A percentile compares a stretch with the other conserved stretches of the same genome.
phyloP scores from a whole-genome alignment of 2,888 invertebrate species.

The Cecidostiba fungosa region DNA sequence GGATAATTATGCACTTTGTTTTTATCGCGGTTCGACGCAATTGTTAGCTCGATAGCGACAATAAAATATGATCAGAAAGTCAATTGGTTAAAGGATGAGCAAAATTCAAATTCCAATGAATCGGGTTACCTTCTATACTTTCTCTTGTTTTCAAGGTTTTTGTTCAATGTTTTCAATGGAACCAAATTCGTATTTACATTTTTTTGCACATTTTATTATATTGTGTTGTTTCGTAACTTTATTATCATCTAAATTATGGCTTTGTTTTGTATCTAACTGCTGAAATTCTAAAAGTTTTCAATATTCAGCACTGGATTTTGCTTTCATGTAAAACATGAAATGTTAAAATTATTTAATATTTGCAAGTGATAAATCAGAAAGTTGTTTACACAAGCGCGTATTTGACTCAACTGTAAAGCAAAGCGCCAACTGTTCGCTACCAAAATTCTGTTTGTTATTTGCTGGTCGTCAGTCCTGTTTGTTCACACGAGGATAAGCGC shows the following conservation, averaged over 20 bases:
- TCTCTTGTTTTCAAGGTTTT: too few relatives aligned
- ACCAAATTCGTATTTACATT: too few relatives aligned
- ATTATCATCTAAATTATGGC: too few relatives aligned
- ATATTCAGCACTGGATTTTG: background rate
- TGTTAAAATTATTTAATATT: background rate
- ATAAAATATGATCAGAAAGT: conserved; percentile 44
- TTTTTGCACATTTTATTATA: too few relatives aligned
- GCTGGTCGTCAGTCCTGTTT: conserved; percentile 45
- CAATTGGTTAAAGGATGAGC: conserved; percentile 49
- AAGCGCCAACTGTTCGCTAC: conserved; percentile 11
- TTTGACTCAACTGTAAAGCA: background rate
- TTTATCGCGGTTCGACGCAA: conserved; percentile 16
- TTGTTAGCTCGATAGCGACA: conserved; percentile 5
- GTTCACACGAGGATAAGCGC: conserved; percentile 4
- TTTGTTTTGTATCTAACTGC: too few relatives aligned
- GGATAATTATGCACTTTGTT: conserved; percentile 39
- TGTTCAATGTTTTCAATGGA: too few relatives aligned
- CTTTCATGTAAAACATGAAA: background rate
- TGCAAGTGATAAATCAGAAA: conserved; percentile 27
- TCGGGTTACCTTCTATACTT: background rate
- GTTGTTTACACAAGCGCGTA: background rate
- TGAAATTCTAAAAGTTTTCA: background rate
- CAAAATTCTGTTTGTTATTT: conserved; percentile 55
- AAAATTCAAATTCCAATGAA: conserved; percentile 51
- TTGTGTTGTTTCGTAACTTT: too few relatives aligned